phyloP scores from a whole-genome alignment of 1,140 invertebrate species.

The Drosophila arizonae region DNA sequence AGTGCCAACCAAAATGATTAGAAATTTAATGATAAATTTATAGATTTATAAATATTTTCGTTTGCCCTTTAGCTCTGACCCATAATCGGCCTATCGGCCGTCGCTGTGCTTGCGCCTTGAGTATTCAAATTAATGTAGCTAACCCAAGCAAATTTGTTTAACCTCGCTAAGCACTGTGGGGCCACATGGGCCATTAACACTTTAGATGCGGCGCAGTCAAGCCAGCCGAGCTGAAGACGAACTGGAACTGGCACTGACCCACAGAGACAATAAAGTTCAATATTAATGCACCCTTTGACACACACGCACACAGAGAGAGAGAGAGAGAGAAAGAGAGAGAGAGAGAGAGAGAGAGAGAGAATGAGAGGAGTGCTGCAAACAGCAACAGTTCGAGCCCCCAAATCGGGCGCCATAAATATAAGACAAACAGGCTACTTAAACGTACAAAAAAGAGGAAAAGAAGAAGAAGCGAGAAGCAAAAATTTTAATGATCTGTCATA shows the following conservation, averaged over 20 bases:
- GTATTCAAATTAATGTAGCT: conserved; percentile 37
- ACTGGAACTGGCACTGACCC: conserved; percentile 52
- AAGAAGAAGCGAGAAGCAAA: conserved; percentile 11
- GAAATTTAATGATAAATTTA: background rate
- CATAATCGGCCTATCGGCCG: background rate
- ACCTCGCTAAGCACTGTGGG: conserved; percentile 34
- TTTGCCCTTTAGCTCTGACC: background rate
- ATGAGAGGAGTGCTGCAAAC: background rate
- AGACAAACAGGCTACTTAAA: conserved; percentile 79
- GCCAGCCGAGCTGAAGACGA: conserved; percentile 23
- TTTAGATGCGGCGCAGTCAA: conserved; percentile 15
- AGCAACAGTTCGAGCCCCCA: conserved; percentile 39
- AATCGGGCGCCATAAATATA: conserved; percentile 72
- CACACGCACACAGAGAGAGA: conserved; percentile 25
- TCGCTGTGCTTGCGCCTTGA: background rate
- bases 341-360: background rate
- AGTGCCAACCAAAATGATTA: background rate
- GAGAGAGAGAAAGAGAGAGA: background rate
- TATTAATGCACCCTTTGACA: conserved; percentile 80
- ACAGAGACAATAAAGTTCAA: conserved; percentile 75
- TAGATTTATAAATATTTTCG: background rate
- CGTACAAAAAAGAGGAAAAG: conserved; percentile 11
- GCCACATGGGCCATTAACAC: conserved; percentile 42
- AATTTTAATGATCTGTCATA: conserved; percentile 81
- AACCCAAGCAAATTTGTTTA: conserved; percentile 25